A percentile compares a stretch with the other conserved stretches of the same genome.
Evolutionary conservation across 2,113 vertebrate species (phyloP).

Genomic region (Halcyon senegalensis): DNA sequence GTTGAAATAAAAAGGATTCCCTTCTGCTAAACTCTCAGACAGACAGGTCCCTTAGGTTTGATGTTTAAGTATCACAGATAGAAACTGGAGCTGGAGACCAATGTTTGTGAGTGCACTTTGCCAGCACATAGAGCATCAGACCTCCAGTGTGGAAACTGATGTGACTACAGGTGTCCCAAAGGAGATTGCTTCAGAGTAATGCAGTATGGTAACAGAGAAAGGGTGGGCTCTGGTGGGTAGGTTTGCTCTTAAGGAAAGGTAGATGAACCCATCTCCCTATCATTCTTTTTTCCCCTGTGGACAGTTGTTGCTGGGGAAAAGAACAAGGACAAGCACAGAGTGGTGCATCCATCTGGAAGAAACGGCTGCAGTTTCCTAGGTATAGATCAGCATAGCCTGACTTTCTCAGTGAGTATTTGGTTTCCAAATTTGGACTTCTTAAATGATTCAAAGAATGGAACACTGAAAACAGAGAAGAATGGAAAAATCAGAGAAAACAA

Average conservation of each 20-base stretch:
- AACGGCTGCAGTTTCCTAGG: neutral
- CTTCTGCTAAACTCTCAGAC: neutral
- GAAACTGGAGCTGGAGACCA: neutral
- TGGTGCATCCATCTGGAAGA: neutral
- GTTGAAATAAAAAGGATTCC: neutral
- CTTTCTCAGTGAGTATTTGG: neutral
- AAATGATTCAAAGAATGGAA: neutral
- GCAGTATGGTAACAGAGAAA: neutral
- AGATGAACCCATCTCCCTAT: neutral
- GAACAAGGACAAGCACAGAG: neutral
- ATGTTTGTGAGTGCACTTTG: neutral
- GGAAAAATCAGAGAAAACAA: conserved; percentile 28
- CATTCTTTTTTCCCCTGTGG: neutral
- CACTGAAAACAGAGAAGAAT: conserved; percentile 11
- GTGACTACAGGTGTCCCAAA: neutral
- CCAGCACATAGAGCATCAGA: neutral
- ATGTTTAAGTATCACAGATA: neutral
- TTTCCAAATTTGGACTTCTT: neutral
- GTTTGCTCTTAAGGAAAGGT: neutral
- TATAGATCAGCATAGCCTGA: neutral
- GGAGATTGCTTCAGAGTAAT: neutral
- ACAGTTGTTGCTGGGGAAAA: neutral
- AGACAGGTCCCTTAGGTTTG: neutral
- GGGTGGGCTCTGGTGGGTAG: neutral
- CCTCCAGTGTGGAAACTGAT: neutral